Conservation (phyloP, 2,113 vertebrate species). For the Protobothrops mucrosquamatus region DNA sequence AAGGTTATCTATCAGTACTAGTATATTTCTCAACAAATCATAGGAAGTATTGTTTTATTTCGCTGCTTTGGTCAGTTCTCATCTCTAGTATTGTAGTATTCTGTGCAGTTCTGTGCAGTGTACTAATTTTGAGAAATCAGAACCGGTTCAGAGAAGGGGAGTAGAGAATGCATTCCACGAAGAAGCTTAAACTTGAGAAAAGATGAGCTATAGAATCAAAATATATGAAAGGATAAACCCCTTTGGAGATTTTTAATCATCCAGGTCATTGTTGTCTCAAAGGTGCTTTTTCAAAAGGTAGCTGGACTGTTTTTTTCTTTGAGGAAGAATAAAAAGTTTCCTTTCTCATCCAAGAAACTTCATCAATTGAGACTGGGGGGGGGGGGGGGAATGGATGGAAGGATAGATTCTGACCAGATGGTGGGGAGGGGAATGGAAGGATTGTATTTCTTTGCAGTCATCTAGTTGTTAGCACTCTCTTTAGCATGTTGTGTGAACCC, state of each 20-base stretch:
- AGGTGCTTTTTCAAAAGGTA: not conserved
- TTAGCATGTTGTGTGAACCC: too few species aligned
- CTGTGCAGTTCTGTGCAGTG: not conserved
- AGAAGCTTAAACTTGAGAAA: not conserved
- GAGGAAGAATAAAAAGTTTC: not conserved
- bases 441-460: too few species aligned
- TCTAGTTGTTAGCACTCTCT: too few species aligned
- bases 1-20: not conserved
- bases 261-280: not conserved
- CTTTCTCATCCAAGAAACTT: not conserved
- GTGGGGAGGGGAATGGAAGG: too few species aligned
- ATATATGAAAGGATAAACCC: not conserved
- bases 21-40: not conserved
- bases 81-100: not conserved
- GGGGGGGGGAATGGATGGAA: not conserved
- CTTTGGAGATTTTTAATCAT: not conserved
- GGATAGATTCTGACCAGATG: not conserved
- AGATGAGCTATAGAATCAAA: not conserved
- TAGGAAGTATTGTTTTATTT: not conserved
- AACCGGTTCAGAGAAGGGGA: not conserved
- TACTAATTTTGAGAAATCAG: not conserved
- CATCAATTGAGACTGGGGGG: not conserved
- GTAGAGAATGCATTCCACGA: not conserved
- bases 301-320: not conserved
- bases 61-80: not conserved